phyloP scores from a whole-genome alignment of 2,797 vertebrate species.

The Euphonia xanthogaster region DNA sequence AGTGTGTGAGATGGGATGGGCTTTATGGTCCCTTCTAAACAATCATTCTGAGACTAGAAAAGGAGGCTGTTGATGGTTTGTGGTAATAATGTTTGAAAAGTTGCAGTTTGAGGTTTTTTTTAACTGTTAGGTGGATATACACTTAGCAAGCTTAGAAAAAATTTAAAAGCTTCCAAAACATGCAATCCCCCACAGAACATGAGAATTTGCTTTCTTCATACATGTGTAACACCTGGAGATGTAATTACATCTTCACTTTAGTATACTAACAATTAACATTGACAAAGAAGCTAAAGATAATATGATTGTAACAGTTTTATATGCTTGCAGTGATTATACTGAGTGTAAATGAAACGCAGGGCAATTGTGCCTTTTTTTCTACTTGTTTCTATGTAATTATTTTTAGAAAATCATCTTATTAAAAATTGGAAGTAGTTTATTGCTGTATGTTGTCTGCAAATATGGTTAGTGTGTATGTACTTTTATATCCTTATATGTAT shows the following conservation, averaged over 20 bases:
- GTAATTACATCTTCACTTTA: slow-evolving; percentile 40
- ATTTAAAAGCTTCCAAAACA: not conserved
- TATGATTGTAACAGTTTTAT: not conserved
- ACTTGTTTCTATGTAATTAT: not conserved
- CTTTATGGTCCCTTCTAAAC: not conserved
- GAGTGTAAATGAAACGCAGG: slow-evolving; percentile 30
- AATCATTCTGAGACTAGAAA: not conserved
- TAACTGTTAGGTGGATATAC: not conserved
- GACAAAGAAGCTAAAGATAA: slow-evolving; percentile 35
- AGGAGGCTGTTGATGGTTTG: not conserved
- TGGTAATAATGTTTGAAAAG: not conserved
- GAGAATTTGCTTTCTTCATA: slow-evolving; percentile 3
- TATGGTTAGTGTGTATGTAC: not conserved
- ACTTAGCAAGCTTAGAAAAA: not conserved
- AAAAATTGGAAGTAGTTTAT: not conserved
- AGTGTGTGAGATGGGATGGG: rapidly evolving
- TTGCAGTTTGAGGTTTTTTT: not conserved
- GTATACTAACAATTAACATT: slow-evolving; percentile 31
- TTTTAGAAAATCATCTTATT: not conserved
- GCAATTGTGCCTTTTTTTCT: not conserved
- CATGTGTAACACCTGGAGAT: not conserved
- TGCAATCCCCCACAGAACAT: not conserved
- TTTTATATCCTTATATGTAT: not conserved
- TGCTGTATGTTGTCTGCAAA: not conserved
- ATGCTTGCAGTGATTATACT: slow-evolving; percentile 27